phyloP scores from a whole-genome alignment of 1,140 invertebrate genomes.

The Aphelenchoides avenae region DNA sequence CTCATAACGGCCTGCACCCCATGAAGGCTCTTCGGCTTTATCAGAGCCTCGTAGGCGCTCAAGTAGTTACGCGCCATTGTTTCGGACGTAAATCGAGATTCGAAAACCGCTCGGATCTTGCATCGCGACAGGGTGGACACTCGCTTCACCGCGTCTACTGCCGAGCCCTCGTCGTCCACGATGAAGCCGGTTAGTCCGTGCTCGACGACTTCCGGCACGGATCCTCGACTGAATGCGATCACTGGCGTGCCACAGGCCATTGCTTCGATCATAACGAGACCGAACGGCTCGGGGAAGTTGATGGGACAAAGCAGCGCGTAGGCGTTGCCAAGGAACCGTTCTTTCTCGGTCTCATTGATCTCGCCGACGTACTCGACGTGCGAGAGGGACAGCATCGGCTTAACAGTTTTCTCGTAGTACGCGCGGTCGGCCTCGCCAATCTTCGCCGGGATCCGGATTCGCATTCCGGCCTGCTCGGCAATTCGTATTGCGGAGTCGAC shows the following conservation, averaged over 20 bases:
- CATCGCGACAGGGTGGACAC: no score
- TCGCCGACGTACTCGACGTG: constrained; percentile 11
- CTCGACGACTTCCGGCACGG: constrained; percentile 22
- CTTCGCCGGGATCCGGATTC: constrained; percentile 13
- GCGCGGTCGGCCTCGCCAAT: constrained; percentile 6
- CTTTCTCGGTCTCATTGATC: constrained; percentile 14
- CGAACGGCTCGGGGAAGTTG: constrained; percentile 26
- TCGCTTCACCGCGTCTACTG: no score
- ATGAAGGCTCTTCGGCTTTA: no score
- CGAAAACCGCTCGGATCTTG: no score
- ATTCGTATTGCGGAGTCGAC: constrained; percentile 13
- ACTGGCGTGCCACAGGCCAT: constrained; percentile 27
- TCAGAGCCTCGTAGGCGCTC: no score
- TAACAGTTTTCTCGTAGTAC: constrained; percentile 7
- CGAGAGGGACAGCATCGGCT: not conserved
- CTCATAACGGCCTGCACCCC: no score
- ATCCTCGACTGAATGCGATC: constrained; percentile 1
- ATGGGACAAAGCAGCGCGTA: constrained; percentile 21
- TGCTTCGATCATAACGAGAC: constrained; percentile 20
- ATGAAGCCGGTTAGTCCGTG: no score
- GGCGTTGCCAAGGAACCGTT: constrained; percentile 25
- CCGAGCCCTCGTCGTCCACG: no score
- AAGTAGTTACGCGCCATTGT: no score
- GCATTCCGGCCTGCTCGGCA: not conserved
- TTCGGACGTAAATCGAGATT: no score